Conservation (phyloP, 2,888 invertebrate genomes). For the Eupithecia vulgata region DNA sequence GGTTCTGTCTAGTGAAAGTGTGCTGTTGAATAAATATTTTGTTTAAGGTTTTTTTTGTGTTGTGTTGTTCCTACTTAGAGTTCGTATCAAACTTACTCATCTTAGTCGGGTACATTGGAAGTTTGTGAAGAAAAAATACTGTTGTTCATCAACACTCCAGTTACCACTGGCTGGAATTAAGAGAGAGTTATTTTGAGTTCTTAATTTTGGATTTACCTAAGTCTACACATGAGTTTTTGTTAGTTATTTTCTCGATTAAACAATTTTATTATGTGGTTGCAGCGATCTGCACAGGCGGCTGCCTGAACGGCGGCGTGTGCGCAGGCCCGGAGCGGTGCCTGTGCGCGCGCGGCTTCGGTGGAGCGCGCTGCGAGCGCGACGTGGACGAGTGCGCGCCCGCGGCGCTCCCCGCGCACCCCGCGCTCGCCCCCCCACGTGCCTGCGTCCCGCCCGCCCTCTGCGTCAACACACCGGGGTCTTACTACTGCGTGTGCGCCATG, state of each 20-base stretch:
- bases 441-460: conserved; percentile 91
- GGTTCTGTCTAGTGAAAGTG: no score
- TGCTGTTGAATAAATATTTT: no score
- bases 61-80: not conserved
- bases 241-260: no score
- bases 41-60: no score
- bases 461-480: conserved; percentile 95
- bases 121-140: no score
- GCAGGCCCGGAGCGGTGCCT: conserved; percentile 89
- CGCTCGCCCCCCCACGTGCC: conserved; percentile 80
- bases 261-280: conserved; percentile 31
- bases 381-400: conserved; percentile 90
- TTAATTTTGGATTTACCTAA: no score
- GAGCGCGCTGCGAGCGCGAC: conserved; percentile 93
- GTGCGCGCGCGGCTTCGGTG: conserved; percentile 92
- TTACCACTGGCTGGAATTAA: no score
- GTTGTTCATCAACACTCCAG: no score
- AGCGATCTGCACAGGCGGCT: conserved; percentile 92
- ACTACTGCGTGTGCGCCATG: conserved; percentile 92
- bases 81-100: not conserved
- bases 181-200: no score
- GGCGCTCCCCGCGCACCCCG: conserved; percentile 83
- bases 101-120: not conserved
- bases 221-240: no score
- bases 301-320: conserved; percentile 93